Evolutionary conservation across 2,888 invertebrate genomes (phyloP), one percentile per base, ranked within the genome.

Genomic region (Mamestra brassicae): DNA sequence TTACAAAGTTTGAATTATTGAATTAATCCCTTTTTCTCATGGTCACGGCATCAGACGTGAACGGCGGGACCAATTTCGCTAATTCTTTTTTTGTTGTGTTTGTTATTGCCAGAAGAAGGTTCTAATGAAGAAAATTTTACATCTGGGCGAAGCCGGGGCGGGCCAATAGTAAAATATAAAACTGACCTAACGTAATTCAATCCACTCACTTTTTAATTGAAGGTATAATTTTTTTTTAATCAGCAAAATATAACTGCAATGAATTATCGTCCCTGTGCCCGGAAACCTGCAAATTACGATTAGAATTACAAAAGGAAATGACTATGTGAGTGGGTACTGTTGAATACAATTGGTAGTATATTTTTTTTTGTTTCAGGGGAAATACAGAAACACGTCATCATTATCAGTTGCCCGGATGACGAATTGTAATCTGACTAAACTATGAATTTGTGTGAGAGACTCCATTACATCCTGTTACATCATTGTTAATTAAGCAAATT

Each of bases 201-300:
- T 6, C 55, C 11, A 42, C 2, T 34, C 0, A 6, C 3, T 45
- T 13, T 45, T 26, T 6, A 36, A 8, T 50, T 45, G 6, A 61
- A n/a, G 13, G 52, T 36, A 74, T 74, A 38, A 55, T 61, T 58
- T 0, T 54, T 42, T 15, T 34, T 47, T 42, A 36, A 77, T 54
- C 15, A 57, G 34, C 13, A 50, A 17, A 34, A 55, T 13, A 5
- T 10, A 0, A 61, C 34, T 60, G 5, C 11, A 52, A 1, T 52
- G 36, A 11, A 42, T 57, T 42, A 63, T 75, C 38, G 17, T n/a
- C 8, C 38, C 3, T 5, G 42, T 8, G 11, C 15, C 71, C 71
- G 76, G 76, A 76, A 71, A 42, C 50, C 71, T 76, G 76, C 62
- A 17, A n/a, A 55, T 17, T n/a, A 42, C 13, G 78, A 76, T 76